Conservation (phyloP, 1,140 invertebrate genomes). For the Pseudobourletiella spinata region DNA sequence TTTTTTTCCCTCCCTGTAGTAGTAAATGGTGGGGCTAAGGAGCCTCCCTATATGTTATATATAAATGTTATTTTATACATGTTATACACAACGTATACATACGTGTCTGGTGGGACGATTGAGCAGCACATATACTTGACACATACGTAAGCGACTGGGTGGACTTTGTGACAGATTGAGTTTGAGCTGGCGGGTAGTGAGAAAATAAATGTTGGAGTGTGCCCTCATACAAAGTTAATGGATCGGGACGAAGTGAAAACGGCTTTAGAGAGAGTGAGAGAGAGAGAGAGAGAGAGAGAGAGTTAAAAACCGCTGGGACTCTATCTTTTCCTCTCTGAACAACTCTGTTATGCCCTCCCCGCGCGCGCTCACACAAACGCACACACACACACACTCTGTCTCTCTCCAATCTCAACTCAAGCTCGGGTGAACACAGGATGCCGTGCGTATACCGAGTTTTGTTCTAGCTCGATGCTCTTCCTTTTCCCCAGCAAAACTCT, state of each 20-base stretch:
- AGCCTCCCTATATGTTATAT: no score
- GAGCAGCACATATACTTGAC: neutral
- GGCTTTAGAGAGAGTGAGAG: slow-evolving; percentile 15
- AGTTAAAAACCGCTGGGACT: slow-evolving; percentile 30
- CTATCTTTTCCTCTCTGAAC: neutral
- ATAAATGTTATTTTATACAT: no score
- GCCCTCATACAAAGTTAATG: slow-evolving; percentile 27
- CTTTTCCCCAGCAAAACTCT: no score
- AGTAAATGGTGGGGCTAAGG: no score
- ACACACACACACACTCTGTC: no score
- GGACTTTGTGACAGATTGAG: slow-evolving; percentile 13
- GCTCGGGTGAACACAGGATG: no score
- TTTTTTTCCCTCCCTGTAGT: no score
- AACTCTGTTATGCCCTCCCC: no score
- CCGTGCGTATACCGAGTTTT: no score
- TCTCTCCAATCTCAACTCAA: neutral
- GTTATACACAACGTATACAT: neutral
- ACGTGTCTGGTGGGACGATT: slow-evolving; percentile 11
- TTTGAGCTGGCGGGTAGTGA: neutral
- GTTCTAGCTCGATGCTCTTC: no score
- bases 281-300: slow-evolving; percentile 17
- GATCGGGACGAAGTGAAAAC: slow-evolving; percentile 27
- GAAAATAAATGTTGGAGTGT: slow-evolving; percentile 17
- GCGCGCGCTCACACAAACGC: neutral
- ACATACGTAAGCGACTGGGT: neutral